Evolutionary conservation across 2,797 vertebrate genomes (phyloP).

Genomic region (Intellagama lesueurii): DNA sequence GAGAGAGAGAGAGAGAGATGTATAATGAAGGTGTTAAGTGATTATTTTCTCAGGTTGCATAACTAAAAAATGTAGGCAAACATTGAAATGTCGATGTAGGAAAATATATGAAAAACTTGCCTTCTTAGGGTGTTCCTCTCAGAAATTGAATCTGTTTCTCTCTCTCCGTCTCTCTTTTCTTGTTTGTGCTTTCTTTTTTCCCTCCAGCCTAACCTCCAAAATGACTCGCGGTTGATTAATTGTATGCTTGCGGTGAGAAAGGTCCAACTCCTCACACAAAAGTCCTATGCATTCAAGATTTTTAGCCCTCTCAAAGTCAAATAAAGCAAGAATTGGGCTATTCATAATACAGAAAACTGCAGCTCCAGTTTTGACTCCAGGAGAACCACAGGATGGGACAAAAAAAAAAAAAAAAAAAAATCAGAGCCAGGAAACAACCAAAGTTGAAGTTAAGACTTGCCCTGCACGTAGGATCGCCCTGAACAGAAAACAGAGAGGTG

Average conservation of each 20-base stretch:
- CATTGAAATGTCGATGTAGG: accelerated
- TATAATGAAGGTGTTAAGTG: background rate
- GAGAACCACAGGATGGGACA: constrained; percentile 16
- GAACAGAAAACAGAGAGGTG: constrained; percentile 53
- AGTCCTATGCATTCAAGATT: constrained; percentile 21
- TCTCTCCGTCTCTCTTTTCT: background rate
- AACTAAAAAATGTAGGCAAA: background rate
- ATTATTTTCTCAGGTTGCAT: background rate
- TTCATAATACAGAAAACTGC: background rate
- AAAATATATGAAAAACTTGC: background rate
- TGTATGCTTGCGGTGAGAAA: background rate
- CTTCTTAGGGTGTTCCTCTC: background rate
- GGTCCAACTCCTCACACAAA: constrained; percentile 10
- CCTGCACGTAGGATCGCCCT: accelerated
- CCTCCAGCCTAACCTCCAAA: accelerated
- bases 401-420: background rate
- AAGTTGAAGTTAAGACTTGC: accelerated
- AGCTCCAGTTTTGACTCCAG: background rate
- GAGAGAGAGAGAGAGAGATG: too few relatives aligned
- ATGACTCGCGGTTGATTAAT: background rate
- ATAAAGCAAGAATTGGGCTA: constrained; percentile 50
- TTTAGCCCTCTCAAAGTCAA: background rate
- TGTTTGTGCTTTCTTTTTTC: background rate
- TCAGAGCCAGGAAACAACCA: accelerated
- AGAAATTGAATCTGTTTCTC: accelerated